These are phyloP conservation scores for Eubasilissa regina DNA, from an alignment of 1,140 invertebrate genomes.

Conservation along the genomic window DNA sequence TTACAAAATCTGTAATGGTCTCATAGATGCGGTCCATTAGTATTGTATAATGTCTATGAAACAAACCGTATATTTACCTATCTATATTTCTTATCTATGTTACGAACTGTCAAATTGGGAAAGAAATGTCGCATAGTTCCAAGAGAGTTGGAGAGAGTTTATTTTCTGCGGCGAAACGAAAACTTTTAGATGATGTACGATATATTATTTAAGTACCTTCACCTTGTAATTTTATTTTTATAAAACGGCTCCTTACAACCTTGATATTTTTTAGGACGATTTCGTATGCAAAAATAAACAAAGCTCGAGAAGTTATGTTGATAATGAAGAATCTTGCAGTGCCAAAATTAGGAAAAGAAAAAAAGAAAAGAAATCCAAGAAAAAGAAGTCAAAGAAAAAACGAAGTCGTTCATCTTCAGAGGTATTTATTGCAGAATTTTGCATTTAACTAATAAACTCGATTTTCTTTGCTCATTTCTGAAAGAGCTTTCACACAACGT, in stretches of 20 bases:
- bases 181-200: slow-evolving; percentile 48
- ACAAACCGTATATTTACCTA: too few relatives aligned
- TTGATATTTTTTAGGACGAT: slow-evolving; percentile 11
- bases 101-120: too few relatives aligned
- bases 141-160: background rate
- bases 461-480: too few relatives aligned
- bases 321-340: background rate
- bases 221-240: too few relatives aligned
- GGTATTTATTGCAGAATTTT: slow-evolving; percentile 22
- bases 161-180: slow-evolving; percentile 43
- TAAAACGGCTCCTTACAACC: too few relatives aligned
- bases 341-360: slow-evolving; percentile 35
- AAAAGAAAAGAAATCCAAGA: slow-evolving; percentile 56
- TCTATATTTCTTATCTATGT: too few relatives aligned
- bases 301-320: background rate
- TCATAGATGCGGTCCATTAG: too few relatives aligned
- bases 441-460: too few relatives aligned
- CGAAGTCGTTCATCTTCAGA: slow-evolving; percentile 48
- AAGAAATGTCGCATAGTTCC: slow-evolving; percentile 15
- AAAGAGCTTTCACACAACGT: too few relatives aligned
- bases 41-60: too few relatives aligned
- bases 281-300: background rate
- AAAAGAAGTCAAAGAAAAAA: slow-evolving; percentile 56
- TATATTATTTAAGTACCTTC: background rate
- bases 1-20: too few relatives aligned